Conservation (phyloP, 2,888 invertebrate species). For the Melinaea menophilus region DNA sequence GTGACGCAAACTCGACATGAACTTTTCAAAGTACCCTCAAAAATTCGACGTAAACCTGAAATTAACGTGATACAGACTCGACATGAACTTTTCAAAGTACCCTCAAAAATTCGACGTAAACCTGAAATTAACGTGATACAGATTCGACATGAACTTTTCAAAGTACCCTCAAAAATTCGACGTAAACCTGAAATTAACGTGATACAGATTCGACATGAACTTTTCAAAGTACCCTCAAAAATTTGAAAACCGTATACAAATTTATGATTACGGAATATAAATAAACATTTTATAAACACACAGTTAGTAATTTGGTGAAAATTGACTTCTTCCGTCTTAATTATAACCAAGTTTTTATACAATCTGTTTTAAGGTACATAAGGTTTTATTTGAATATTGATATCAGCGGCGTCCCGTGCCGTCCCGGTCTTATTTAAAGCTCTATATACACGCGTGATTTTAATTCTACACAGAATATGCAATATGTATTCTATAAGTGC, state of each 20-base stretch:
- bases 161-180: no score
- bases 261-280: slow-evolving; percentile 34
- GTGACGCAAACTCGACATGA: slow-evolving; percentile 9
- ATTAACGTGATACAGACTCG: background rate
- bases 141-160: slow-evolving; percentile 1
- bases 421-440: slow-evolving; percentile 30
- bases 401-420: slow-evolving; percentile 15
- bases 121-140: slow-evolving; percentile 12
- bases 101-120: slow-evolving; percentile 19
- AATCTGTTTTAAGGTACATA: slow-evolving; percentile 24
- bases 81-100: background rate
- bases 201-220: background rate
- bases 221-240: background rate
- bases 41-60: no score
- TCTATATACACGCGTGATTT: slow-evolving; percentile 40
- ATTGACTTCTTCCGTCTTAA: slow-evolving; percentile 39
- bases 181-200: background rate
- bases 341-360: slow-evolving; percentile 24
- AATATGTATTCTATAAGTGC: slow-evolving; percentile 22
- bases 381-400: slow-evolving; percentile 11
- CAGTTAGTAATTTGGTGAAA: slow-evolving; percentile 39
- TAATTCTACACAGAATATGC: slow-evolving; percentile 26
- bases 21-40: background rate
- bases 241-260: slow-evolving; percentile 28
- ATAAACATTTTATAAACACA: slow-evolving; percentile 23